Evolutionary conservation across 2,113 vertebrate genomes (phyloP).

Genomic region (Passer montanus): DNA sequence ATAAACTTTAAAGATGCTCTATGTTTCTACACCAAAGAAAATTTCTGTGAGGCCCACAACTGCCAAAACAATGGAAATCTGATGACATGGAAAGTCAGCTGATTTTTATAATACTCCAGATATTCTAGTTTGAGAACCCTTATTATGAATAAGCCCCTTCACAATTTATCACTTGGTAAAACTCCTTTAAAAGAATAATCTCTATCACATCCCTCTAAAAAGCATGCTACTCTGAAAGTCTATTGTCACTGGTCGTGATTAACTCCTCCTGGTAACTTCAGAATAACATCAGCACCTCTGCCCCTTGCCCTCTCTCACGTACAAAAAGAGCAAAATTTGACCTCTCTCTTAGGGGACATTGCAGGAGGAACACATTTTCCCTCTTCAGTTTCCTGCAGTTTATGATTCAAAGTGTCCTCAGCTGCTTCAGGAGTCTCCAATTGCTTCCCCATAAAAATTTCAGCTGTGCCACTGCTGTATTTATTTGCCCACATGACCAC

Average conservation of each 20-base stretch:
- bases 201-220: neutral
- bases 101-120: neutral
- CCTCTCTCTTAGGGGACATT: neutral
- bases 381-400: neutral
- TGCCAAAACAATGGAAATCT: neutral
- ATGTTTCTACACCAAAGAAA: neutral
- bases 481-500: neutral
- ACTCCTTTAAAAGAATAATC: neutral
- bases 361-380: neutral
- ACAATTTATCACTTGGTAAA: neutral
- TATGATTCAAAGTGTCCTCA: neutral
- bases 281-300: neutral
- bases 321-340: neutral
- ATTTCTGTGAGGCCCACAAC: rapidly evolving
- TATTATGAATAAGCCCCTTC: neutral
- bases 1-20: neutral
- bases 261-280: neutral
- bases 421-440: neutral
- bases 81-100: neutral
- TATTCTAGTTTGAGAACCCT: neutral
- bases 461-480: neutral
- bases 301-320: neutral
- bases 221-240: neutral
- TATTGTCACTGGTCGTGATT: neutral
- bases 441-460: neutral